Conservation (phyloP, 2,888 invertebrate genomes). For the Pyrrhia umbra region DNA sequence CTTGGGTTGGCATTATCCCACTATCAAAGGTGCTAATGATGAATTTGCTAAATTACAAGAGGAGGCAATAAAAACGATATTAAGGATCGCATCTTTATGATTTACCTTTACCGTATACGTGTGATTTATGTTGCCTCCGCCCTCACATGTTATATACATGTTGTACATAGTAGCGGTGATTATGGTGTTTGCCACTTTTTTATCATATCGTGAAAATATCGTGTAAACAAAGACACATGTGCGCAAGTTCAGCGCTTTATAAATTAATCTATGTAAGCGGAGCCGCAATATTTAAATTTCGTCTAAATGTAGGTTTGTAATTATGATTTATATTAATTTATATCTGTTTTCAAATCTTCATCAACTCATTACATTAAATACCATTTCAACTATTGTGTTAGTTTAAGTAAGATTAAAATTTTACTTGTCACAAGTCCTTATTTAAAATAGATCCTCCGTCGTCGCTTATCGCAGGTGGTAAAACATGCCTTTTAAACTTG, state of each 20-base stretch:
- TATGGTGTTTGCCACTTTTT: constrained; percentile 32
- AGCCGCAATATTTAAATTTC: constrained; percentile 4
- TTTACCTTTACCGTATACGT: constrained; percentile 57
- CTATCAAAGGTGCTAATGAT: constrained; percentile 49
- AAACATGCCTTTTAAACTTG: constrained; percentile 61
- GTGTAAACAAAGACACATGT: constrained; percentile 25
- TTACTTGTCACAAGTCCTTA: constrained; percentile 20
- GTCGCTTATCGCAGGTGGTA: constrained; percentile 63
- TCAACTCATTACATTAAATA: constrained; percentile 4
- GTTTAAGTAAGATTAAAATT: constrained; percentile 10
- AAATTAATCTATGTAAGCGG: constrained; percentile 1
- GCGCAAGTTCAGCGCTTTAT: constrained; percentile 11
- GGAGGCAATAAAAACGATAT: constrained; percentile 62
- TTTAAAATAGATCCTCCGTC: constrained; percentile 47
- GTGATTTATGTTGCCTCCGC: constrained; percentile 58
- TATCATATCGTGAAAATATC: constrained; percentile 4
- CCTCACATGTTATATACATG: constrained; percentile 22
- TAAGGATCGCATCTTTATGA: constrained; percentile 62
- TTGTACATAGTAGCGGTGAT: constrained; percentile 43
- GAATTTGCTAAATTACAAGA: constrained; percentile 55
- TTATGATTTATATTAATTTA: constrained; percentile 1
- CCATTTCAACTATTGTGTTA: constrained; percentile 4
- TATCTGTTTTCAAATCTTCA: no score
- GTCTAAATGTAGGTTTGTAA: background rate
- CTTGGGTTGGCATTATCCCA: constrained; percentile 19